Evolutionary conservation across 1,140 invertebrate genomes (phyloP), one percentile per base, ranked within the genome.

Genomic region (Mamestra configurata): DNA sequence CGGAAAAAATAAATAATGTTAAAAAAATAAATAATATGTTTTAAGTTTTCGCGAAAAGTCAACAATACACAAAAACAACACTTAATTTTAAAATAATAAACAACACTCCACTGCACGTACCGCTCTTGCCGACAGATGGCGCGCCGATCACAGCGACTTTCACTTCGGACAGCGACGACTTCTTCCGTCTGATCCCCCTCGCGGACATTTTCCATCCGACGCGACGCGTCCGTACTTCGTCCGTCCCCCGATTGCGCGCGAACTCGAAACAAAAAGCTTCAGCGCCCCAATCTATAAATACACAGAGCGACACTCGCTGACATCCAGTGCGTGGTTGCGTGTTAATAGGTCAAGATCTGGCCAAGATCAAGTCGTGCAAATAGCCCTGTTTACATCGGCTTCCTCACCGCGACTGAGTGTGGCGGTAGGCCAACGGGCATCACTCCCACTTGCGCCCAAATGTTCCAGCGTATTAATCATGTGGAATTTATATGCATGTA

Each of bases 91-190:
- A 22, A 57, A 57, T 57, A 8, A 73, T 64, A 40, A 64, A 64
- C 20, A 59, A 59, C 55, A 59, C 24, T 71, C 13, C 73, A 80
- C 73, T 80, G 8, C 4, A 96, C 96, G 95, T 96, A 98, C 98
- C 98, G 89, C 97, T 98, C 96, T 98, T 98, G 55, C 98, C 98
- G 75, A 98, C 98, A 76, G 97, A 97, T 6, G 98, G 97, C 51
- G 97, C 97, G 73, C 98, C 98, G 80, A 98, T 95, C 72, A 98
- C 97, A 20, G 97, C 98, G 61, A 98, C 97, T 95, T 98, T 98
- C 73, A 98, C 97, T 95, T 98, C 98, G 77, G 97, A 97, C 24
- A 98, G 94, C 71, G 98, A 97, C 18, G 98, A 98, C 94, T 98
- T 98, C 95, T 98, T 98, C 82, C 98, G 96, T 81, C 98, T 96